Base-by-base conservation (phyloP, 2,797 vertebrate species). In the Agapornis canus region DNA sequence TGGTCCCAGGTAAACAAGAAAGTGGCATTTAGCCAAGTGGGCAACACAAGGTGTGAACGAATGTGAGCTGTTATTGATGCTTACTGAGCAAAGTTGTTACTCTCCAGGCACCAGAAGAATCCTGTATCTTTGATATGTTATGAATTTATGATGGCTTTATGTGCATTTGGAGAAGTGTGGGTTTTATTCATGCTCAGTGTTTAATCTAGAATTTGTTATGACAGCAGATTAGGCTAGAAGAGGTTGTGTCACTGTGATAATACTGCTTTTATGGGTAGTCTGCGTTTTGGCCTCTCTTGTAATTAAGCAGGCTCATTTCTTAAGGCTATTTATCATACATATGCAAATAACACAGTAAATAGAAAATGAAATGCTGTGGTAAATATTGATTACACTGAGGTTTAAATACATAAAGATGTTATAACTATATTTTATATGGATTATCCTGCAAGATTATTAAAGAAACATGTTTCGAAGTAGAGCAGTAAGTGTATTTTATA, bases 1-100 rank as follows among this genome's bases (percentile, higher is more conserved):
- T 99, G 88, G 97, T 99, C 91, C 99, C 99, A 98, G 99, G 99
- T 99, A 97, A 97, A 47, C 2, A 21, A 26, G 13, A 13, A n/a
- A 61, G 39, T 12, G 66, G 29, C 18, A 29, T 51, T 88, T 60
- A 64, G 59, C 63, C 37, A 61, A 66, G 61, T 22, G 63, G 65
- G 70, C 54, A 54, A 2, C 13, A 51, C 10, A 4, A 37, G 43
- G 51, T 73, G 68, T 82, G 83, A 21, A 5, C 0, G 9, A 29
- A 7, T 2, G 0, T 66, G 43, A 45, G 70, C 77, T 73, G 20
- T 1, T 0, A 0, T 49, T 80, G 54, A 35, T 39, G 9, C 54
- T 65, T 51, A 37, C 2, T 31, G 47, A 57, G 68, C 11, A 31
- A 42, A 48, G 39, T 17, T 17, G 0, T 72, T 65, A 10, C 18